Evolutionary conservation across 2,888 invertebrate species (phyloP).

Genomic region (Melanostoma scalare): DNA sequence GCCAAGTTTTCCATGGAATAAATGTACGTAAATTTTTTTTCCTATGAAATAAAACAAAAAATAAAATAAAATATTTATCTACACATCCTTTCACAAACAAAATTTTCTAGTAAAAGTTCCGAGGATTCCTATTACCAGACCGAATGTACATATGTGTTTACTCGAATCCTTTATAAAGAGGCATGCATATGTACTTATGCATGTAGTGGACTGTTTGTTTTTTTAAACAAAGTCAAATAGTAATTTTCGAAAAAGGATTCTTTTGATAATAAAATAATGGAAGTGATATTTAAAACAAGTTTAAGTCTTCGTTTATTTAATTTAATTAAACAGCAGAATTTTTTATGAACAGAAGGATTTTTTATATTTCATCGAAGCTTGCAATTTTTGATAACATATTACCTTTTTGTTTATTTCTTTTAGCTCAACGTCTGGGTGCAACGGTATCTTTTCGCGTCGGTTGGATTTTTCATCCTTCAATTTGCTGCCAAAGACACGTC

Average conservation of each 20-base stretch:
- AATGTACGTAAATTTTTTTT: conserved; percentile 9
- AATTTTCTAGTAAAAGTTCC: neutral
- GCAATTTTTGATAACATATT: neutral
- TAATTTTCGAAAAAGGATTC: conserved; percentile 3
- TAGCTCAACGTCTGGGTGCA: conserved; percentile 94
- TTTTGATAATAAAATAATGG: neutral
- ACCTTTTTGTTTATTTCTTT: conserved; percentile 76
- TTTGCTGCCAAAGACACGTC: conserved; percentile 95
- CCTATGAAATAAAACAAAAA: neutral
- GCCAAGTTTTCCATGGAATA: conserved; percentile 18
- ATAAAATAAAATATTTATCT: conserved; percentile 23
- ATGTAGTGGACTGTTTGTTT: neutral
- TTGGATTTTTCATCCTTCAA: conserved; percentile 97
- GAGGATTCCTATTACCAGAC: conserved; percentile 23
- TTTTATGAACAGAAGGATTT: too few relatives aligned
- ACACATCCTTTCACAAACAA: conserved; percentile 11
- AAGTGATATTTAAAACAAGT: neutral
- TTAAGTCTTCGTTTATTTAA: neutral
- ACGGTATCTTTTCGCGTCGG: conserved; percentile 96
- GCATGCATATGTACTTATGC: conserved; percentile 4
- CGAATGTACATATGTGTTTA: conserved; percentile 13
- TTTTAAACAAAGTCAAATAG: conserved; percentile 11
- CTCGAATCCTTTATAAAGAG: conserved; percentile 21
- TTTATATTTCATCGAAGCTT: too few relatives aligned
- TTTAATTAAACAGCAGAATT: neutral